Base-by-base conservation (phyloP, 2,888 invertebrate genomes). In the Timema podura region DNA sequence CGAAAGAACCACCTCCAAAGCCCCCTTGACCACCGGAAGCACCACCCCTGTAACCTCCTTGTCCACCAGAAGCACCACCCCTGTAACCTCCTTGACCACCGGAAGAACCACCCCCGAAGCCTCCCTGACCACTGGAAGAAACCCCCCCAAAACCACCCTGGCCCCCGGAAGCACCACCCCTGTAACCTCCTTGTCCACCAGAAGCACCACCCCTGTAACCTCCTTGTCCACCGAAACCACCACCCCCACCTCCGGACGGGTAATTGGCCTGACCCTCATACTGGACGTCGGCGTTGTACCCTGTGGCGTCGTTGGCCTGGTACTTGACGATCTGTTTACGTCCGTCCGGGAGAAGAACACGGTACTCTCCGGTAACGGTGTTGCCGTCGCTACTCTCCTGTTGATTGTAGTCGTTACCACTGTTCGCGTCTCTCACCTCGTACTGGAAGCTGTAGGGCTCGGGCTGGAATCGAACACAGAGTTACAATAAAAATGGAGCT, bases 371-470 rank as follows among this genome's bases (percentile, higher is more conserved):
- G 65, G 88, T 86, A 0, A 92, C 92, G 68, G 91, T 87, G 81
- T 93, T 93, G 7, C 94, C 94, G 80, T 95, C 91, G 73, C 92
- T 92, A 71, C 90, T 87, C 13, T 94, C 93, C 79, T 93, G 92
- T 81, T 94, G 94, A 73, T 92, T 91, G 83, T 90, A 94, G 79
- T 94, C 92, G 77, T 92, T 93, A 73, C 92, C 92, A 76, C 84
- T 89, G 73, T 86, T 84, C 71, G 89, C 88, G 77, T 93, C 94
- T 80, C 91, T 92, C 59, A 95, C 94, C 11, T 91, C 87, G 81
- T 94, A 95, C 74, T 91, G 89, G 82, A 95, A 94, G 83, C 93
- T 92, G 83, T 91, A 95, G 2, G 94, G 94, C 90, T 91, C 92
- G 75, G 74, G 72, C 73, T 74, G 73, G 5, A 67, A 61, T 9